phyloP scores from a whole-genome alignment of 2,113 vertebrate genomes.

The Caloenas nicobarica region DNA sequence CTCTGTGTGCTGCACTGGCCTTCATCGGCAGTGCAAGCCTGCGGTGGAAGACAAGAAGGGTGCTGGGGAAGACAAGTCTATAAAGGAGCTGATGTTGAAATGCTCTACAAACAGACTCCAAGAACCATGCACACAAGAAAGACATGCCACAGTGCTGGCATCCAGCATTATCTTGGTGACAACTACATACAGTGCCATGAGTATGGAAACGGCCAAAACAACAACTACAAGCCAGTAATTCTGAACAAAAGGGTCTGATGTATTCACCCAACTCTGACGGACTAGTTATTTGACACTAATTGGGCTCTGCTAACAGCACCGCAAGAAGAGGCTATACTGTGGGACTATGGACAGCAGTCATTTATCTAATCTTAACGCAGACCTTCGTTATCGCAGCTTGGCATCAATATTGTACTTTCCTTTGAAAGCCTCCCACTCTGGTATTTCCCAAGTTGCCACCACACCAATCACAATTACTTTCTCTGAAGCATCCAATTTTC shows the following conservation, averaged over 20 bases:
- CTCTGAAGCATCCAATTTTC: neutral
- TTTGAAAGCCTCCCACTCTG: neutral
- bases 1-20: neutral
- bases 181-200: neutral
- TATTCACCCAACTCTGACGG: neutral
- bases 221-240: conserved; percentile 2
- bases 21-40: neutral
- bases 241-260: neutral
- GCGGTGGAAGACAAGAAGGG: neutral
- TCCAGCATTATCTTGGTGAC: neutral
- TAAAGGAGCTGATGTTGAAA: neutral
- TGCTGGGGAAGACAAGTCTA: neutral
- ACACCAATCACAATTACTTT: neutral
- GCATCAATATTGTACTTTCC: neutral
- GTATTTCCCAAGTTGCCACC: neutral
- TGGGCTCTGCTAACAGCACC: neutral
- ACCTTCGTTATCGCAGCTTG: neutral
- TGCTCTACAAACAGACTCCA: neutral
- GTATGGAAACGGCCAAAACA: neutral
- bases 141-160: neutral
- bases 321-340: neutral
- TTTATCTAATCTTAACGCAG: neutral
- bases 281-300: conserved; percentile 7
- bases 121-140: neutral
- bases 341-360: neutral